A percentile compares a stretch with the other conserved stretches of the same genome.
Conservation (phyloP, 2,113 vertebrate genomes). For the Daubentonia madagascariensis region DNA sequence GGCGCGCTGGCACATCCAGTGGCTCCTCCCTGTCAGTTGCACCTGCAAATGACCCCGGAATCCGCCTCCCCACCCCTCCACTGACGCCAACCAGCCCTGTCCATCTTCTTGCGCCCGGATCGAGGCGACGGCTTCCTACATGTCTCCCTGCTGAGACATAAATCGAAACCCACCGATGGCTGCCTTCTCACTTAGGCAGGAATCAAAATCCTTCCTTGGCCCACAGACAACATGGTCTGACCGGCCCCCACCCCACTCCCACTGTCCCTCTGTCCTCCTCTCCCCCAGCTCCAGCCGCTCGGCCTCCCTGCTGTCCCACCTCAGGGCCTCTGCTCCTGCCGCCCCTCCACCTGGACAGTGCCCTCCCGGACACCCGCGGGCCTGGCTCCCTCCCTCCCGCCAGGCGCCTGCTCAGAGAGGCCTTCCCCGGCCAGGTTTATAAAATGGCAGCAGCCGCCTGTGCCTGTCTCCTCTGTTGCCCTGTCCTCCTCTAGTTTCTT, state of each 20-base stretch:
- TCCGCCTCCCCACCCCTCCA: not conserved
- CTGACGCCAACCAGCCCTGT: not conserved
- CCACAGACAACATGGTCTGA: accelerated
- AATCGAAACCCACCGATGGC: accelerated
- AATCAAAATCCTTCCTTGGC: not conserved
- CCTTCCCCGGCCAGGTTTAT: not conserved
- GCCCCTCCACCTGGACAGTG: not conserved
- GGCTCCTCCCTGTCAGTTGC: accelerated
- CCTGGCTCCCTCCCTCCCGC: not conserved
- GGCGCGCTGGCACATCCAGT: accelerated
- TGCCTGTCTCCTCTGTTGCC: accelerated
- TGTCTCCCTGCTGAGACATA: not conserved
- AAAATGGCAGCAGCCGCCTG: accelerated
- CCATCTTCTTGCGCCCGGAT: accelerated
- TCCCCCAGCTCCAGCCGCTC: not conserved
- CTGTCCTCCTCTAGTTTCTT: accelerated
- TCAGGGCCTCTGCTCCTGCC: not conserved
- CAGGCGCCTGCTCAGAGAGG: not conserved
- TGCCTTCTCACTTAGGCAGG: not conserved
- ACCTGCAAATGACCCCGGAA: not conserved
- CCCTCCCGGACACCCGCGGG: not conserved
- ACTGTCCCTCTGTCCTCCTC: not conserved
- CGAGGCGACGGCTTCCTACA: accelerated
- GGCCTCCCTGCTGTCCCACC: not conserved
- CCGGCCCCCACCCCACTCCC: too few species aligned